Base-by-base conservation (phyloP, 2,888 invertebrate genomes). In the Ennomos quercinarius region DNA sequence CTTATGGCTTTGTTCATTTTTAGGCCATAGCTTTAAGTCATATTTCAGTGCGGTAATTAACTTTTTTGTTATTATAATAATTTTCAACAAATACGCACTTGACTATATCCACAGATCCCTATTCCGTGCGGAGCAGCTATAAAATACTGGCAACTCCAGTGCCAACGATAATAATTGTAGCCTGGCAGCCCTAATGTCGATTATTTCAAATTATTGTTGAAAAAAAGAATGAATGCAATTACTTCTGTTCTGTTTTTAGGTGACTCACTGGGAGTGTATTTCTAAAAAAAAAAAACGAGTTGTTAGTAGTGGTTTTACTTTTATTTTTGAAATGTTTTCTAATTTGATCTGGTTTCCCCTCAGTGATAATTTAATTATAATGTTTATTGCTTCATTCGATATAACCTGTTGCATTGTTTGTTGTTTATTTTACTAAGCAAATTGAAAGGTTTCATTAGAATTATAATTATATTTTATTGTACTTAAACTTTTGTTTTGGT, bases 121-220 rank as follows among this genome's bases (percentile, higher is more conserved):
- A 27, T 52, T 39, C 9, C 64, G 61, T 64, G 64, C 52, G 49
- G 46, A 64, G 52, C 9, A 43, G 46, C 64, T 27, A 64, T 64
- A 64, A 64, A 64, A 40, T 54, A 17, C 38, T 52, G n/a, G 53
- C 54, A 53, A 58, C 57, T 53, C 53, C 37, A 64, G 37, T 55
- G 48, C 40, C 39, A 36, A 43, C 44, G 45, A 61, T 49, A 56
- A 56, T 64, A 61, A 61, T 61, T 64, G 53, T 58, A 61, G 43
- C 44, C 42, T 50, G 56, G 52, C 57, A 49, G 45, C 49, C 40
- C 38, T 64, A 47, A 47, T 59, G 35, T 12, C 39, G 38, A 58
- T 58, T 56, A 58, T 58, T 50, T 53, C n/a, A 43, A 61, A 51
- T 56, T 61, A 64, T 52, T 53, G 39, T 53, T 50, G 41, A 43